phyloP scores from a whole-genome alignment of 1,140 invertebrate genomes.

The Thaumetopoea pityocampa region DNA sequence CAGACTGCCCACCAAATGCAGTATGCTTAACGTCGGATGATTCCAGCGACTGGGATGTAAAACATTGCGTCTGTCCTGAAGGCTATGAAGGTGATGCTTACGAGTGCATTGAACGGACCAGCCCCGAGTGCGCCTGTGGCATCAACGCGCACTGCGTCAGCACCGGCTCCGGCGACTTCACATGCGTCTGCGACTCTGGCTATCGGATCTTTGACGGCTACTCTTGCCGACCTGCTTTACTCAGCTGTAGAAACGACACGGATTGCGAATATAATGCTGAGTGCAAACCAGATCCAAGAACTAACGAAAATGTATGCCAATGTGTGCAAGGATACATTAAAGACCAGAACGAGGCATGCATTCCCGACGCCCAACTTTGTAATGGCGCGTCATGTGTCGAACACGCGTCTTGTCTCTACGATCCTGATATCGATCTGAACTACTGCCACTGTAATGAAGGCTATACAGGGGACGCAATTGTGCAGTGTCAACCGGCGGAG shows the following conservation, averaged over 20 bases:
- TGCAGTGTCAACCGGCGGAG: constrained; percentile 78
- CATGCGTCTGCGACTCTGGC: constrained; percentile 87
- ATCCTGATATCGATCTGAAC: constrained; percentile 71
- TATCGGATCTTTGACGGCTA: constrained; percentile 89
- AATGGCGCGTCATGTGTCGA: constrained; percentile 77
- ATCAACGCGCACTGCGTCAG: constrained; percentile 79
- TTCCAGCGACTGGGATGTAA: constrained; percentile 61
- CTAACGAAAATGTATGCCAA: constrained; percentile 80
- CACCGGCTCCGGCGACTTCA: constrained; percentile 78
- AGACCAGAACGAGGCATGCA: constrained; percentile 78
- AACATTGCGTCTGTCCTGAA: constrained; percentile 84
- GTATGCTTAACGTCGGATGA: constrained; percentile 43
- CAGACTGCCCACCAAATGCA: constrained; percentile 60
- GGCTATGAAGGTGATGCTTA: constrained; percentile 89
- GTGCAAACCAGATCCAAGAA: constrained; percentile 80
- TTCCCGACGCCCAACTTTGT: constrained; percentile 74
- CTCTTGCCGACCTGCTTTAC: constrained; percentile 81
- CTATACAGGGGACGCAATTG: constrained; percentile 86
- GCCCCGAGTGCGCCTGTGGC: constrained; percentile 79
- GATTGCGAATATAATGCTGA: constrained; percentile 87
- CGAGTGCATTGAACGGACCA: constrained; percentile 80
- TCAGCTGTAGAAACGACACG: constrained; percentile 80
- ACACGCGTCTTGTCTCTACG: constrained; percentile 78
- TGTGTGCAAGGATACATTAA: constrained; percentile 78
- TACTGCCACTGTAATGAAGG: constrained; percentile 88